Conservation (phyloP, 2,797 vertebrate species). For the Chaunax sp. region DNA sequence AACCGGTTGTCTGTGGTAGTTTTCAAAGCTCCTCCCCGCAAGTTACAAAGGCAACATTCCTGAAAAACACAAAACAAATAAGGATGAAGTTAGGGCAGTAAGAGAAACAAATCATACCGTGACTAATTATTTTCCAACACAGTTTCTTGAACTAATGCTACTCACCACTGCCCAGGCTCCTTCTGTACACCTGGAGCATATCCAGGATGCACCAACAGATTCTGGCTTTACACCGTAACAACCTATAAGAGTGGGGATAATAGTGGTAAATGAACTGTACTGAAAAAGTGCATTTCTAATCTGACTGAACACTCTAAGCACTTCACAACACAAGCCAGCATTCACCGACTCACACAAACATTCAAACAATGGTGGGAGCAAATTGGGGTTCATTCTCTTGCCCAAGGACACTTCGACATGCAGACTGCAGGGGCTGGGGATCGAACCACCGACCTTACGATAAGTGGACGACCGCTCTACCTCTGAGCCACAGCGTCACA, state of each 20-base stretch:
- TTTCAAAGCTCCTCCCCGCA: constrained; percentile 95
- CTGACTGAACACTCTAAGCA: too few species aligned
- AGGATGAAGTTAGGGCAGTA: not conserved
- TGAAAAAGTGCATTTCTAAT: too few species aligned
- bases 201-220: constrained; percentile 87
- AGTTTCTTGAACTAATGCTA: constrained; percentile 6
- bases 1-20: constrained; percentile 91
- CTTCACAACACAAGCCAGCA: too few species aligned
- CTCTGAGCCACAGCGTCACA: too few species aligned
- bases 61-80: constrained; percentile 65
- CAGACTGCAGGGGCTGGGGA: too few species aligned
- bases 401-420: too few species aligned
- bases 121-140: not conserved
- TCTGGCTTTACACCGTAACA: constrained; percentile 93
- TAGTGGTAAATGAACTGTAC: not conserved
- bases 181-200: constrained; percentile 89
- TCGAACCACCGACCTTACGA: too few species aligned
- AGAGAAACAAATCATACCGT: not conserved
- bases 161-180: constrained; percentile 90
- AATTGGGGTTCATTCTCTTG: too few species aligned
- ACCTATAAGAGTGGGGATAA: constrained; percentile 78
- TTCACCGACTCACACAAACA: too few species aligned
- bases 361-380: too few species aligned
- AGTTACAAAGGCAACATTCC: constrained; percentile 96
- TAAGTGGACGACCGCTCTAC: too few species aligned